These are phyloP conservation scores for Neoascia interrupta DNA, from an alignment of 2,888 invertebrate genomes.

Conservation along the genomic window DNA sequence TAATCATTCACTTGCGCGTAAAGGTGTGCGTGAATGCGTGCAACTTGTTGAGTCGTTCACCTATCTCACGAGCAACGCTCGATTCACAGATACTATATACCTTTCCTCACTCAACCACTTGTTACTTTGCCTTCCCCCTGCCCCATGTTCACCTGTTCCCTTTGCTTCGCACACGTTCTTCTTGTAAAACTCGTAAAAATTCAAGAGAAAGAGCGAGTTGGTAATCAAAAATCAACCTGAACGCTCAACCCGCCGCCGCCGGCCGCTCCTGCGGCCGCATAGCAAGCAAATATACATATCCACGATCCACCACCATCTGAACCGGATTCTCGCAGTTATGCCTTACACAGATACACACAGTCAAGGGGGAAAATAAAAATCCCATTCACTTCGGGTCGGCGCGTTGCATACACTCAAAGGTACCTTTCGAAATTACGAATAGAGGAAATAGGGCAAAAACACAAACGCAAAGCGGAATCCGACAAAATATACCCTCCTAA, in stretches of 20 bases:
- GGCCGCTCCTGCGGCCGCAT: too few relatives aligned
- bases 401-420: constrained; percentile 23
- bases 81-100: constrained; percentile 42
- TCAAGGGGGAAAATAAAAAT: constrained; percentile 45
- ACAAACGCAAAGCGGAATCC: constrained; percentile 41
- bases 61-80: constrained; percentile 46
- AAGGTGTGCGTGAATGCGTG: constrained; percentile 50
- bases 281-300: too few relatives aligned
- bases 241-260: too few relatives aligned
- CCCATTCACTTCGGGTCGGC: constrained; percentile 57
- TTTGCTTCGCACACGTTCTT: constrained; percentile 49
- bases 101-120: constrained; percentile 63
- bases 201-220: constrained; percentile 59
- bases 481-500: background rate
- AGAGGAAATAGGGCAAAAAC: constrained; percentile 27
- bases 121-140: constrained; percentile 44
- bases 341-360: constrained; percentile 26
- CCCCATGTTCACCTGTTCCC: constrained; percentile 2
- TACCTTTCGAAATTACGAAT: constrained; percentile 61
- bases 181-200: constrained; percentile 56
- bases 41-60: constrained; percentile 70
- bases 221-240: too few relatives aligned
- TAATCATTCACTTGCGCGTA: constrained; percentile 35
- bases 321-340: constrained; percentile 67
- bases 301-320: too few relatives aligned